Base-by-base conservation (phyloP, 2,797 vertebrate species). In the Pseudochromis fuscus region DNA sequence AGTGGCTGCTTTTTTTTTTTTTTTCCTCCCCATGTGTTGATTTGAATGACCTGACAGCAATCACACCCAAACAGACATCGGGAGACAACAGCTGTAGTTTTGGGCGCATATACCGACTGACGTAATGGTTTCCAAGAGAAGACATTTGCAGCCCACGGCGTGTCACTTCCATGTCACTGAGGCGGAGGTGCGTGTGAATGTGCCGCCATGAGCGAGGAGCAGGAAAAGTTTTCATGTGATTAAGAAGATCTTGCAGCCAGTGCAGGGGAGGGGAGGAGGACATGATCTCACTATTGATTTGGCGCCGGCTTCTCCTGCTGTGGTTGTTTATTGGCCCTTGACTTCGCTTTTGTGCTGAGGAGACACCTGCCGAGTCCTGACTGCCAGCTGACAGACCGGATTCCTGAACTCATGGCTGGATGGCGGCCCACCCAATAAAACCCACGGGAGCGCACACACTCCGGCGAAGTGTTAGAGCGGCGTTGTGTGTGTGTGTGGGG, bases 31-130 rank as follows among this genome's bases (percentile, higher is more conserved):
- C 44, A 53, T 68, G 24, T 79, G 75, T 81, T 86, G 88, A 91
- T 89, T 87, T 90, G 75, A 88, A 87, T 83, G 89, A 92, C 85
- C 90, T 89, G 91, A 92, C 91, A 92, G 85, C 69, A 79, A 69
- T 88, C 79, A 85, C 30, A 53, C 70, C 80, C 72, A 85, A 85
- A 83, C 78, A 69, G 46, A 85, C 72, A 65, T 60, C 21, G 35
- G 49, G 69, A 81, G 76, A 86, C 78, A 86, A 81, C 82, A 74
- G 70, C 78, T 88, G 83, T 69, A 83, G 81, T 73, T 83, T 67
- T 77, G 63, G 72, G 75, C 13, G 37, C 68, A 58, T 4, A 15
- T 25, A 37, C 21, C 10, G 44, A 89, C 66, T 83, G 84, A 86
- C 6, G 67, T 46, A 28, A 33, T 12, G 2, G 51, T 81, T 44